These are phyloP conservation scores for Percopsis transmontana DNA, from an alignment of 2,113 vertebrate species.

Conservation along the genomic window DNA sequence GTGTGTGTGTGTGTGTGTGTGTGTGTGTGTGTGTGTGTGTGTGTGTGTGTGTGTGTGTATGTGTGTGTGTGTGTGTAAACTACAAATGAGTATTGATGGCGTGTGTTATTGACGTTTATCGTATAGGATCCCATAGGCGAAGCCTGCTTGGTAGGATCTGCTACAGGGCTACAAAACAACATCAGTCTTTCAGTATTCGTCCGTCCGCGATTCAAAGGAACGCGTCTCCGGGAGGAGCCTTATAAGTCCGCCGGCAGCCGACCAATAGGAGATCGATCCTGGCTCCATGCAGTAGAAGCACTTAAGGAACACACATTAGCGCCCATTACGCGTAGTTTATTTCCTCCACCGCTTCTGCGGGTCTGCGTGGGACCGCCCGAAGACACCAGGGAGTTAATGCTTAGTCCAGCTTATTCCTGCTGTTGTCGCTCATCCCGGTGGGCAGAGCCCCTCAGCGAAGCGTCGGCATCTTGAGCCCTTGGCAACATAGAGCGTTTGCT, in stretches of 20 bases:
- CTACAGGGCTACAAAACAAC: neutral
- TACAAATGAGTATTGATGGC: constrained; percentile 56
- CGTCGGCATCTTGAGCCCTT: constrained; percentile 40
- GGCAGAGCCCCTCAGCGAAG: constrained; percentile 58
- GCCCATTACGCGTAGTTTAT: constrained; percentile 72
- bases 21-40: constrained; percentile 29
- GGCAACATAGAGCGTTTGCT: constrained; percentile 16
- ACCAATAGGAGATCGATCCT: constrained; percentile 67
- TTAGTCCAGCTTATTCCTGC: constrained; percentile 37
- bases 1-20: constrained; percentile 17
- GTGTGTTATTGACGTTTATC: constrained; percentile 29
- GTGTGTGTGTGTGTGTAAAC: constrained; percentile 32
- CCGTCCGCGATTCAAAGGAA: constrained; percentile 15
- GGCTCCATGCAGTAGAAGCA: constrained; percentile 61
- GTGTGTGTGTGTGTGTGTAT: constrained; percentile 26
- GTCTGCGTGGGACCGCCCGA: constrained; percentile 50
- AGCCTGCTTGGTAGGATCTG: neutral
- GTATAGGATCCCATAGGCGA: constrained; percentile 13
- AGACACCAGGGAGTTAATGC: constrained; percentile 58
- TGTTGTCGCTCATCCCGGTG: constrained; percentile 56
- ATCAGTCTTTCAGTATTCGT: constrained; percentile 1
- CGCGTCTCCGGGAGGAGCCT: constrained; percentile 42
- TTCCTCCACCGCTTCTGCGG: constrained; percentile 45
- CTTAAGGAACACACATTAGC: constrained; percentile 73
- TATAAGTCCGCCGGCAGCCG: constrained; percentile 42